A percentile compares a stretch with the other conserved stretches of the same genome.
These are phyloP conservation scores for Cantharis rustica DNA, from an alignment of 2,888 invertebrate genomes.

Conservation along the genomic window DNA sequence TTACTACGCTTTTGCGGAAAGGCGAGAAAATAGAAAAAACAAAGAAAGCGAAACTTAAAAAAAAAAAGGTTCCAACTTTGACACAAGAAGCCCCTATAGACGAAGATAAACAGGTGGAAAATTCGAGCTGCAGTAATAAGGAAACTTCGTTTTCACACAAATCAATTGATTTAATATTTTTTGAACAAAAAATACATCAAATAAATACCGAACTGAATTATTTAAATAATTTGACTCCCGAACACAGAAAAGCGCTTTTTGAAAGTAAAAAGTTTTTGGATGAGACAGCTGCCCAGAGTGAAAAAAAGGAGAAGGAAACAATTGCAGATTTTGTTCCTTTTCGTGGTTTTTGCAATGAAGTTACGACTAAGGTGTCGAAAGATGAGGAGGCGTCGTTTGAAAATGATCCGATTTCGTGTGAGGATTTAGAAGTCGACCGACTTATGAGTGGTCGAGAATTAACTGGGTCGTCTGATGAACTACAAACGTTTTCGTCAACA, in stretches of 20 bases:
- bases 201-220: neutral
- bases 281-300: neutral
- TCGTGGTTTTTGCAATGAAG: neutral
- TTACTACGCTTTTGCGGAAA: conserved; percentile 3
- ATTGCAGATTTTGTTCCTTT: neutral
- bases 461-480: neutral
- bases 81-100: neutral
- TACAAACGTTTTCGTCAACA: neutral
- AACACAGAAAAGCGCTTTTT: conserved; percentile 21
- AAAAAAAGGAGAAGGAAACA: neutral
- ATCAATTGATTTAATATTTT: neutral
- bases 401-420: neutral
- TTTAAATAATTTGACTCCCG: conserved; percentile 21
- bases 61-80: neutral
- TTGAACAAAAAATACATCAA: neutral
- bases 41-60: neutral
- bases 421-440: conserved; percentile 20
- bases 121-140: neutral
- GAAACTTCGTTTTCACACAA: neutral
- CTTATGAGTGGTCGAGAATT: conserved; percentile 12
- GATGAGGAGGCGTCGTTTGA: neutral
- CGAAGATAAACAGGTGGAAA: neutral
- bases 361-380: neutral
- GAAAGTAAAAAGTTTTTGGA: conserved; percentile 25
- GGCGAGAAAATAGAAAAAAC: neutral